Evolutionary conservation across 2,113 vertebrate species (phyloP).

Genomic region (Drymodes brunneopygia): DNA sequence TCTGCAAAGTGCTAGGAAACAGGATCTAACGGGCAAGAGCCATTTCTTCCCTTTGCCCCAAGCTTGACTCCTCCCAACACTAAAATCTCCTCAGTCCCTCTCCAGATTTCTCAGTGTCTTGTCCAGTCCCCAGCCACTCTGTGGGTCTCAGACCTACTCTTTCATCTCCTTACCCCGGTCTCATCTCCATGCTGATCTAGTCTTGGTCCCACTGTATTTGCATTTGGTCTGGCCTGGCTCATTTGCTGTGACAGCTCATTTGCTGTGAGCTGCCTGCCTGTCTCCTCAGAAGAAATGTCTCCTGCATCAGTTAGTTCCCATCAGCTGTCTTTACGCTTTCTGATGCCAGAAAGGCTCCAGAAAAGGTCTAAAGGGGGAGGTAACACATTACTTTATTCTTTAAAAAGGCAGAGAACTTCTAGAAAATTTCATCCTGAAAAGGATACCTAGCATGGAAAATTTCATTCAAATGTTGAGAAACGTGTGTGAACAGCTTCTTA

Average conservation of each 20-base stretch:
- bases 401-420: background rate
- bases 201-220: fast-evolving
- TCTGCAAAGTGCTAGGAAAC: background rate
- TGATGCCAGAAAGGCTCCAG: background rate
- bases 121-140: no score
- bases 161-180: background rate
- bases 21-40: background rate
- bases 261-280: background rate
- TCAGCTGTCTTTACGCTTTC: background rate
- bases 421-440: background rate
- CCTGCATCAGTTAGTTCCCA: background rate
- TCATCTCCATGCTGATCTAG: background rate
- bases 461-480: background rate
- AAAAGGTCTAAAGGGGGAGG: background rate
- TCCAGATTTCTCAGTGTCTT: background rate
- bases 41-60: background rate
- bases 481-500: background rate
- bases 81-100: background rate
- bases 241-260: background rate
- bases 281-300: background rate
- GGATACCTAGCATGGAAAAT: background rate
- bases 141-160: background rate
- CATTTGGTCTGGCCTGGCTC: background rate
- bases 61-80: background rate
- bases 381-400: background rate